phyloP scores from a whole-genome alignment of 2,797 vertebrate genomes.

The Smutsia temminckii region DNA sequence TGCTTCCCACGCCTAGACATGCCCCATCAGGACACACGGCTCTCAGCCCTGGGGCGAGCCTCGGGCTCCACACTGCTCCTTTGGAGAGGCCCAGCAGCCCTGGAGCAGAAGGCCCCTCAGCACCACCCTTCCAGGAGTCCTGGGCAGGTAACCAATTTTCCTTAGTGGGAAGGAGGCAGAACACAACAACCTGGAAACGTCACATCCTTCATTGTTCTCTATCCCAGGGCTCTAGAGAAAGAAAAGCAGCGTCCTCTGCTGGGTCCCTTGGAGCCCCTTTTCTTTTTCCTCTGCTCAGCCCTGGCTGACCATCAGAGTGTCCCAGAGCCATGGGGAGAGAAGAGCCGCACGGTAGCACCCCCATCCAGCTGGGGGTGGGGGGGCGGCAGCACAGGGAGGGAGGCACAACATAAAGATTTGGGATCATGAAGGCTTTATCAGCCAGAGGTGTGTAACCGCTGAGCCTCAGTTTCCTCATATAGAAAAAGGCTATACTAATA shows the following conservation, averaged over 20 bases:
- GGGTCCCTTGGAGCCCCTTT: background rate
- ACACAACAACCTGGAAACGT: background rate
- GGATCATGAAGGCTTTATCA: background rate
- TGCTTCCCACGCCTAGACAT: background rate
- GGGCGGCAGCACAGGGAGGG: background rate
- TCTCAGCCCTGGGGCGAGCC: background rate
- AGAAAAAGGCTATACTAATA: background rate
- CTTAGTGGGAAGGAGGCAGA: background rate
- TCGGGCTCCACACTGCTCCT: accelerated
- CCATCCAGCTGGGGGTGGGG: background rate
- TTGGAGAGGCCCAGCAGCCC: background rate
- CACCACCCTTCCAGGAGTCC: background rate
- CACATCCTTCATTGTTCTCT: background rate
- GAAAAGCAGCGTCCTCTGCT: background rate
- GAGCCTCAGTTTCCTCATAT: background rate
- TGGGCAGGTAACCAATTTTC: background rate
- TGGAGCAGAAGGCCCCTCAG: background rate
- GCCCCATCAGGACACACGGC: background rate
- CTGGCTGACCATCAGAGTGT: background rate
- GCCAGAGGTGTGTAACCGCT: background rate
- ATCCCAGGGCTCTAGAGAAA: background rate
- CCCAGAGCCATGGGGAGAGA: background rate
- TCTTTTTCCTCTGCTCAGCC: background rate
- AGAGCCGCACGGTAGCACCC: background rate
- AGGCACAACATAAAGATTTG: background rate